A percentile compares a stretch with the other conserved stretches of the same genome.
phyloP scores from a whole-genome alignment of 2,797 vertebrate species.

The Valencia hispanica region DNA sequence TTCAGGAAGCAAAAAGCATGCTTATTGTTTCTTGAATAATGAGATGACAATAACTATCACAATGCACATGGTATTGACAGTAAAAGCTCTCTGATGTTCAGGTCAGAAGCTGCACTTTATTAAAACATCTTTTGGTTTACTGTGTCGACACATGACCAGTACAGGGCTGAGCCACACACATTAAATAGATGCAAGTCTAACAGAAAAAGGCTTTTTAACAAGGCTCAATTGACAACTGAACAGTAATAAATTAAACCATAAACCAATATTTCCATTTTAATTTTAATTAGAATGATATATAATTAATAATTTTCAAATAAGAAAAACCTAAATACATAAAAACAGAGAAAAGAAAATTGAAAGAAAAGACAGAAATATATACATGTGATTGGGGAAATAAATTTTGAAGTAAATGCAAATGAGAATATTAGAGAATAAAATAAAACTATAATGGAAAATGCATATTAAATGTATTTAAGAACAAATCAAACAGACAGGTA shows the following conservation, averaged over 20 bases:
- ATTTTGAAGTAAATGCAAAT: background rate
- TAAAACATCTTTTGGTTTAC: slow-evolving; percentile 52
- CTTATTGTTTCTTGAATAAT: slow-evolving; percentile 53
- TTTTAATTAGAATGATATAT: slow-evolving; percentile 3
- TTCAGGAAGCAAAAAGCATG: slow-evolving; percentile 33
- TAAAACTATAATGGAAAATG: background rate
- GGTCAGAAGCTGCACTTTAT: slow-evolving; percentile 53
- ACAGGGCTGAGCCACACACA: slow-evolving; percentile 38
- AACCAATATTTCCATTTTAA: background rate
- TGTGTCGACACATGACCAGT: slow-evolving; percentile 50
- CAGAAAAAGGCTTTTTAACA: slow-evolving; percentile 30
- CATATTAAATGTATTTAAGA: background rate
- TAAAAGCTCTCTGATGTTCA: slow-evolving; percentile 45
- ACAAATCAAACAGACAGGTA: background rate
- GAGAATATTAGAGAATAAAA: background rate
- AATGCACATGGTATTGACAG: slow-evolving; percentile 39
- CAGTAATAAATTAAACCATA: slow-evolving; percentile 16
- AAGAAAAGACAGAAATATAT: too few relatives aligned
- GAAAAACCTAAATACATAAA: too few relatives aligned
- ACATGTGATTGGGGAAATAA: background rate
- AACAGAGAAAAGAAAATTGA: background rate
- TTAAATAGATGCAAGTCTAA: slow-evolving; percentile 32
- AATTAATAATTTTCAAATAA: too few relatives aligned
- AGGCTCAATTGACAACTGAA: slow-evolving; percentile 31
- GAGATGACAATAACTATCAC: slow-evolving; percentile 46